phyloP scores from a whole-genome alignment of 2,797 vertebrate species.

The Clarias fuscus region DNA sequence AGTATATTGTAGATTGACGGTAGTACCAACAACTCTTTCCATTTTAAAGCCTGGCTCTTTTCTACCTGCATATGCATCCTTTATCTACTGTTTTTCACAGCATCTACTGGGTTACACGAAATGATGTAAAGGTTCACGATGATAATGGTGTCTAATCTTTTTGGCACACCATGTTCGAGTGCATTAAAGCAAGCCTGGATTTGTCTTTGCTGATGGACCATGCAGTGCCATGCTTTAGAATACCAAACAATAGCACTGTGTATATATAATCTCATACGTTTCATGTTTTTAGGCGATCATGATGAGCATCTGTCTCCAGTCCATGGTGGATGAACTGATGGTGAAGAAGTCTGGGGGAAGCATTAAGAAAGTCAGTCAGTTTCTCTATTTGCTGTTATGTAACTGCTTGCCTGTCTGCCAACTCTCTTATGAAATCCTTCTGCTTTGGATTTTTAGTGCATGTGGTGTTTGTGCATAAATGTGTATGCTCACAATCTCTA shows the following conservation, averaged over 20 bases:
- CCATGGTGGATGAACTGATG: slow-evolving; percentile 99
- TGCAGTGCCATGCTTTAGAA: not conserved
- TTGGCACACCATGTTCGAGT: not conserved
- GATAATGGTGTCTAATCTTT: not conserved
- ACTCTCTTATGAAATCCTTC: not conserved
- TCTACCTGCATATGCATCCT: too few species aligned
- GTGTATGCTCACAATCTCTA: not conserved
- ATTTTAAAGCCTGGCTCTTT: too few species aligned
- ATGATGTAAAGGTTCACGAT: too few species aligned
- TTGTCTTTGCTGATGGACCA: not conserved
- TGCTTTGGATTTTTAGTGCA: not conserved
- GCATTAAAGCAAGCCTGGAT: not conserved
- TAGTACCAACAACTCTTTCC: too few species aligned
- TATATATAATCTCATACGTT: not conserved
- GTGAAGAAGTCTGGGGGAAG: slow-evolving; percentile 98
- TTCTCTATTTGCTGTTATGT: slow-evolving; percentile 7
- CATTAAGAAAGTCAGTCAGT: slow-evolving; percentile 95
- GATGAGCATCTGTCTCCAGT: slow-evolving; percentile 99
- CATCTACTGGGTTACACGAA: too few species aligned
- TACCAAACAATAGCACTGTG: not conserved
- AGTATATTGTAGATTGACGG: too few species aligned
- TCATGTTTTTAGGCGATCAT: slow-evolving; percentile 86
- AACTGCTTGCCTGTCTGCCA: not conserved
- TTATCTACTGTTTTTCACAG: too few species aligned
- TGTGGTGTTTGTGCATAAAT: slow-evolving; percentile 4